phyloP scores from a whole-genome alignment of 2,888 invertebrate genomes.

The Apantesis nais region DNA sequence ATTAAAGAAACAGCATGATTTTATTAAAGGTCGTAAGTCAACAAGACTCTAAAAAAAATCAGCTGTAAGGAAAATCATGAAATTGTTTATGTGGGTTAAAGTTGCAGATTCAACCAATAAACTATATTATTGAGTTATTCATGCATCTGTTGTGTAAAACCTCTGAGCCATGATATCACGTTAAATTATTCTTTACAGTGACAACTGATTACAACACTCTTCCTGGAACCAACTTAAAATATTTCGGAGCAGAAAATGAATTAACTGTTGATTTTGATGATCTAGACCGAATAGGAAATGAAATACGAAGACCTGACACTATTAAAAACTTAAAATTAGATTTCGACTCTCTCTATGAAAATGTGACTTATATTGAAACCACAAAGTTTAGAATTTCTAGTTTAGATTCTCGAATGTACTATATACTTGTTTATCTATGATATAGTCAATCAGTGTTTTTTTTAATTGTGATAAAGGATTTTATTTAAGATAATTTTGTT shows the following conservation, averaged over 20 bases:
- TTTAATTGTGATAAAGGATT: neutral
- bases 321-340: constrained; percentile 68
- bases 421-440: neutral
- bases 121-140: neutral
- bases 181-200: constrained; percentile 41
- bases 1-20: neutral
- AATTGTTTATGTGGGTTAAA: neutral
- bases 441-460: neutral
- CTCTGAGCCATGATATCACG: too few relatives aligned
- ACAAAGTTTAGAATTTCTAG: neutral
- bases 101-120: neutral
- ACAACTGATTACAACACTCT: constrained; percentile 72
- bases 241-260: constrained; percentile 84
- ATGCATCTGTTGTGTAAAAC: neutral
- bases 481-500: neutral
- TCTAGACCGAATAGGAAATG: constrained; percentile 80
- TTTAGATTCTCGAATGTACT: neutral
- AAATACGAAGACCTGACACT: constrained; percentile 77
- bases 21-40: constrained; percentile 61
- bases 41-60: too few relatives aligned
- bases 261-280: constrained; percentile 85
- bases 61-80: neutral
- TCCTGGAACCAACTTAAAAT: constrained; percentile 80
- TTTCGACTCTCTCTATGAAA: constrained; percentile 77
- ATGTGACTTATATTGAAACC: constrained; percentile 85